phyloP scores from a whole-genome alignment of 2,888 invertebrate species.

The Eristalis arbustorum region DNA sequence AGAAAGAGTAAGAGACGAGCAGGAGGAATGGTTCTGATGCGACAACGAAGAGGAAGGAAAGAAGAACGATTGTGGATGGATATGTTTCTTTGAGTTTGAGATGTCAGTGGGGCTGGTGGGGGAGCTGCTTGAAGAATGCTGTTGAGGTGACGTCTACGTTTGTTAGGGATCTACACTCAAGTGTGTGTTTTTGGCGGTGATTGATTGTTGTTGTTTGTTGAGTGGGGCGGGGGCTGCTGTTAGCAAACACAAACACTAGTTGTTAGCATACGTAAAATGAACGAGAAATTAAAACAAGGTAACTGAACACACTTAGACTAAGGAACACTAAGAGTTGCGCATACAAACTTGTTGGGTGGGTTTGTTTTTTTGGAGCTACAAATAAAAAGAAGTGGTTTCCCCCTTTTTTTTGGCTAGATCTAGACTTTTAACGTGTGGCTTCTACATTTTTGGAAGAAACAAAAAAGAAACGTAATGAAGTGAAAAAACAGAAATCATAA shows the following conservation, averaged over 20 bases:
- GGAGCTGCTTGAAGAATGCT: neutral
- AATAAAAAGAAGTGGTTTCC: conserved; percentile 5
- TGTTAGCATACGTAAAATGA: conserved; percentile 23
- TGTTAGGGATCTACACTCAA: conserved; percentile 31
- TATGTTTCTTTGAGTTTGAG: neutral
- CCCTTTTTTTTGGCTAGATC: too few relatives aligned
- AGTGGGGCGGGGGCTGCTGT: neutral
- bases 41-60: neutral
- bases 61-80: neutral
- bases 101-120: neutral
- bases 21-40: neutral
- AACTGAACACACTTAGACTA: conserved; percentile 44
- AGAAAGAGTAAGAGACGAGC: neutral
- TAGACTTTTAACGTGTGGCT: neutral
- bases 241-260: conserved; percentile 46
- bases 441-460: neutral
- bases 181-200: conserved; percentile 36
- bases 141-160: neutral
- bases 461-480: too few relatives aligned
- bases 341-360: neutral
- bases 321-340: conserved; percentile 47
- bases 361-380: neutral
- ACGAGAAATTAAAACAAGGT: neutral
- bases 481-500: too few relatives aligned
- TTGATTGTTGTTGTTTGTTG: conserved; percentile 1